Conservation (phyloP, 2,113 vertebrate species). For the human (Homo sapiens) region DNA sequence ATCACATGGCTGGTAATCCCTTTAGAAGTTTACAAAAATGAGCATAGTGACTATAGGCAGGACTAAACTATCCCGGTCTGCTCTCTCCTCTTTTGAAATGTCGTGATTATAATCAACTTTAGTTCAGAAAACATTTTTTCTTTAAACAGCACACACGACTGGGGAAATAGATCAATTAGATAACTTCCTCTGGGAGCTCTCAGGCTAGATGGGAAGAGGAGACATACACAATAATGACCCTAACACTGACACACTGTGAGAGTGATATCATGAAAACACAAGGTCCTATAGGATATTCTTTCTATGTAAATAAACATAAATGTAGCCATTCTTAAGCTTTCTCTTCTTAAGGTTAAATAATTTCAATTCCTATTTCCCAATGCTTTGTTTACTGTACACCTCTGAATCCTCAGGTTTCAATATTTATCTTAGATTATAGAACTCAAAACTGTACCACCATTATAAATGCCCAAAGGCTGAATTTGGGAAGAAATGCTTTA, state of each 20-base stretch:
- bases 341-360: slow-evolving; percentile 2
- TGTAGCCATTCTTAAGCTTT: not conserved
- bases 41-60: not conserved
- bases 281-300: not conserved
- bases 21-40: not conserved
- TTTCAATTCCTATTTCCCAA: slow-evolving; percentile 34
- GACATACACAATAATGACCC: not conserved
- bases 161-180: not conserved
- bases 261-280: not conserved
- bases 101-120: not conserved
- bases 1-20: not conserved
- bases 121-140: not conserved
- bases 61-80: not conserved
- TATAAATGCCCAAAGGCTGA: not conserved
- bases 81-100: not conserved
- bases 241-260: not conserved
- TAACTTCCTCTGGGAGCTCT: not conserved
- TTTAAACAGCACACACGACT: not conserved
- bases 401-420: slow-evolving; percentile 35
- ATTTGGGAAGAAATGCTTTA: not conserved
- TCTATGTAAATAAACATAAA: not conserved
- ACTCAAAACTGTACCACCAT: not conserved
- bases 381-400: slow-evolving; percentile 2
- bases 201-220: not conserved
- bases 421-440: slow-evolving; percentile 40